These are phyloP conservation scores for Odontocerum albicorne DNA, from an alignment of 2,888 invertebrate genomes.

Conservation along the genomic window DNA sequence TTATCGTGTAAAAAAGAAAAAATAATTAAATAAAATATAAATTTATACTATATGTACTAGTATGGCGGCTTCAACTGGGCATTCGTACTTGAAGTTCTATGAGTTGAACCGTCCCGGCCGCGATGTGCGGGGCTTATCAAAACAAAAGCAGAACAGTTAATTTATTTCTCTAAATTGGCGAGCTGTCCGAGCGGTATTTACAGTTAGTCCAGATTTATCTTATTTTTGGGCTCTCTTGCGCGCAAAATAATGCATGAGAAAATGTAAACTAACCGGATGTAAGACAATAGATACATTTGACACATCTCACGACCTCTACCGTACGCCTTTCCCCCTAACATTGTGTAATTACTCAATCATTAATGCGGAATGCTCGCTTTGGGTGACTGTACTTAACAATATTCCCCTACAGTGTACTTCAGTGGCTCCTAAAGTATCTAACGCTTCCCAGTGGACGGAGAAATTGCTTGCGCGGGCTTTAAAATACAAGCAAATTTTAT, in stretches of 20 bases:
- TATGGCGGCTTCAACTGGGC: too few species aligned
- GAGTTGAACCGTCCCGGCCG: too few species aligned
- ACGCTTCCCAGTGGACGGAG: too few species aligned
- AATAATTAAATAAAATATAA: too few species aligned
- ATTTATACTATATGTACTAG: too few species aligned
- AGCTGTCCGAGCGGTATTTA: neutral
- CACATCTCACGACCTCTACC: conserved; percentile 28
- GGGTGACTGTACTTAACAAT: conserved; percentile 1
- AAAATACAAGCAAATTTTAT: too few species aligned
- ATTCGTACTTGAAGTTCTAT: too few species aligned
- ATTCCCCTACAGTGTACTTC: too few species aligned
- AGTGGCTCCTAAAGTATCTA: too few species aligned
- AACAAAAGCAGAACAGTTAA: neutral
- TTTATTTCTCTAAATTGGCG: neutral
- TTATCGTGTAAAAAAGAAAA: too few species aligned
- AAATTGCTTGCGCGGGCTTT: too few species aligned
- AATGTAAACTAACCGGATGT: conserved; percentile 11
- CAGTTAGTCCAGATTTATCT: conserved; percentile 9
- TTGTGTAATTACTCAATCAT: conserved; percentile 24
- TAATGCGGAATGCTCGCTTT: conserved; percentile 20
- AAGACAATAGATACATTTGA: conserved; percentile 25
- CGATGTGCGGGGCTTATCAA: too few species aligned
- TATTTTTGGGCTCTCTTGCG: conserved; percentile 3
- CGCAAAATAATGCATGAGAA: conserved; percentile 10
- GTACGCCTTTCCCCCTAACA: conserved; percentile 11